These are phyloP conservation scores for Stenurella melanura DNA, from an alignment of 2,888 invertebrate species.

Conservation along the genomic window DNA sequence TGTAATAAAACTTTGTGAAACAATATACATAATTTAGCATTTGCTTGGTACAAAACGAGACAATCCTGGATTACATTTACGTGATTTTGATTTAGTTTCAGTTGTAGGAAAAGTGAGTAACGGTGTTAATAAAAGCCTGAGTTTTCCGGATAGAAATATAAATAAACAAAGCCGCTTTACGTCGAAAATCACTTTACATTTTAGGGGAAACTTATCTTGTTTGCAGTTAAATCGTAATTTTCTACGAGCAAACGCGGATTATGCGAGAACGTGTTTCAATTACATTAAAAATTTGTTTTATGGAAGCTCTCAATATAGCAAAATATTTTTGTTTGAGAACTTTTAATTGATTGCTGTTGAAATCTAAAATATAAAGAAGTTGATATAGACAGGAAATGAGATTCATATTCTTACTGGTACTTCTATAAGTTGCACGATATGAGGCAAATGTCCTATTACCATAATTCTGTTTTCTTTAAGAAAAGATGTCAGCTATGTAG, in stretches of 20 bases:
- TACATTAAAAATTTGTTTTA: not conserved
- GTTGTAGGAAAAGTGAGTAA: not conserved
- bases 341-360: not conserved
- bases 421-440: too few species aligned
- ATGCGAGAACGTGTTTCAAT: not conserved
- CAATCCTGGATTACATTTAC: constrained; percentile 10
- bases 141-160: constrained; percentile 3
- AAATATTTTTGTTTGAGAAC: not conserved
- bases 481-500: too few species aligned
- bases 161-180: constrained; percentile 7
- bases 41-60: constrained; percentile 7
- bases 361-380: not conserved
- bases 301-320: not conserved
- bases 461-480: too few species aligned
- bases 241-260: not conserved
- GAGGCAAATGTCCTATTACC: too few species aligned
- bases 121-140: constrained; percentile 1
- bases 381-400: too few species aligned
- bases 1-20: constrained; percentile 22
- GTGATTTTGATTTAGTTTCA: constrained; percentile 20
- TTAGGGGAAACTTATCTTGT: not conserved
- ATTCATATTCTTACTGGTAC: too few species aligned
- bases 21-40: constrained; percentile 15
- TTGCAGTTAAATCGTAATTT: not conserved
- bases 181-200: not conserved